Conservation (phyloP, 2,888 invertebrate genomes). For the Lypha dubia region DNA sequence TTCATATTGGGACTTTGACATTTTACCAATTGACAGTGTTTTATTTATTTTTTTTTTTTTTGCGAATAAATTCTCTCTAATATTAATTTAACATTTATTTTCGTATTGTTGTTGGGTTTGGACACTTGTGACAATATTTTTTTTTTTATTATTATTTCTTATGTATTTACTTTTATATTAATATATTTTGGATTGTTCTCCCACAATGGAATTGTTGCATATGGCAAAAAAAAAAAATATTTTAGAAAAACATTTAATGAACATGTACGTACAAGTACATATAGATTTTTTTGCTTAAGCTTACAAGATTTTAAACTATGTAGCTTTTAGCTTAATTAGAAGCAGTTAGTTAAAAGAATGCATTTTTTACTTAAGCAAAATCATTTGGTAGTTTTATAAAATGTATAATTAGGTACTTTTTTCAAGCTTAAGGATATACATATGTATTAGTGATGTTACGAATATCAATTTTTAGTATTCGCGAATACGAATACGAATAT, state of each 20-base stretch:
- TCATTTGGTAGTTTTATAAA: too few species aligned
- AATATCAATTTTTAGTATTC: too few species aligned
- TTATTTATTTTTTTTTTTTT: conserved; percentile 22
- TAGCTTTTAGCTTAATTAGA: conserved; percentile 64
- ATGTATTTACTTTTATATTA: conserved; percentile 28
- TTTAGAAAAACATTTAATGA: conserved; percentile 27
- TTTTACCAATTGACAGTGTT: conserved; percentile 71
- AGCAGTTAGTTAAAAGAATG: conserved; percentile 36
- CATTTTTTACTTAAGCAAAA: not conserved
- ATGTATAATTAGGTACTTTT: too few species aligned
- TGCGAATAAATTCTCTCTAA: conserved; percentile 46
- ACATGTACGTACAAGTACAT: conserved; percentile 47
- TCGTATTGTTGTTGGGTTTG: conserved; percentile 63
- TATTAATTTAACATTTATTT: conserved; percentile 55
- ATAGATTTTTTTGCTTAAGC: conserved; percentile 19
- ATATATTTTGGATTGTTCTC: conserved; percentile 63
- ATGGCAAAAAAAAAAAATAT: not conserved
- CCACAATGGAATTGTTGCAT: conserved; percentile 63
- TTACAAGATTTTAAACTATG: conserved; percentile 63
- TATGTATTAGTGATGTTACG: too few species aligned
- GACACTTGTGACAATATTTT: conserved; percentile 69
- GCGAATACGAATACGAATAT: too few species aligned
- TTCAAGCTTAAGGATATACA: too few species aligned
- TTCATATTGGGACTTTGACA: conserved; percentile 69
- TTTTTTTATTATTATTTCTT: conserved; percentile 25